Percentiles rank a stretch among this genome's conserved stretches.
Evolutionary conservation across 2,797 vertebrate species (phyloP).

Genomic region (Sebastes reedi): DNA sequence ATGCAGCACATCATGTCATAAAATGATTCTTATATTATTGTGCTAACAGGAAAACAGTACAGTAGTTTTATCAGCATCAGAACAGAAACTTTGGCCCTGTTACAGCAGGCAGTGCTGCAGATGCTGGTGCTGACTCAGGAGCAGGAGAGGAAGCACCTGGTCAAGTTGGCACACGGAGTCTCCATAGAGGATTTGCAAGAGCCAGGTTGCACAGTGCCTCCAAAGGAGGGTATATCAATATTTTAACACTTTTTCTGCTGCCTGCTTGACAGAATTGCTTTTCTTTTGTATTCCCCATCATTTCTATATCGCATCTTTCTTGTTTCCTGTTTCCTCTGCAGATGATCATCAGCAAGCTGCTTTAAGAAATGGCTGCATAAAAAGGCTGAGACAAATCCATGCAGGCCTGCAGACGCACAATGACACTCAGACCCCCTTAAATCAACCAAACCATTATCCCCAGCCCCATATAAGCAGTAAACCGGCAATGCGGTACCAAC

Average conservation of each 20-base stretch:
- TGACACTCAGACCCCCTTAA: neutral
- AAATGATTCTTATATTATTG: neutral
- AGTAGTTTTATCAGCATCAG: conserved; percentile 1
- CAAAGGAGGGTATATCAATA: conserved; percentile 41
- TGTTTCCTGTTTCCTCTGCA: conserved; percentile 19
- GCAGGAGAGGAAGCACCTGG: conserved; percentile 76
- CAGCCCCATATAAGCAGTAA: neutral
- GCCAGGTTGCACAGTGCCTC: neutral
- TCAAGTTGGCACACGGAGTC: conserved; percentile 67
- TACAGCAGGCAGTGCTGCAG: conserved; percentile 72
- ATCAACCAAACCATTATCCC: neutral
- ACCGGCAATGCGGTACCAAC: neutral
- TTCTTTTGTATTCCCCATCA: neutral
- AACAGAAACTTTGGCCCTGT: conserved; percentile 26
- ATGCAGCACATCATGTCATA: neutral
- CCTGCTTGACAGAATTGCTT: neutral
- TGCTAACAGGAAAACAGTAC: neutral
- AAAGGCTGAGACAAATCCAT: conserved; percentile 69
- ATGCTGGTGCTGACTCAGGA: conserved; percentile 79
- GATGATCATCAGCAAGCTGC: conserved; percentile 19
- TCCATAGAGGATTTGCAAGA: conserved; percentile 69
- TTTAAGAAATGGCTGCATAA: conserved; percentile 66
- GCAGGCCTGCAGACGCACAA: conserved; percentile 31
- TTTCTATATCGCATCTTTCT: neutral
- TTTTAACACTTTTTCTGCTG: neutral